Percentiles rank a stretch among this genome's conserved stretches.
phyloP scores from a whole-genome alignment of 2,888 invertebrate species.

The Stramonita haemastoma region DNA sequence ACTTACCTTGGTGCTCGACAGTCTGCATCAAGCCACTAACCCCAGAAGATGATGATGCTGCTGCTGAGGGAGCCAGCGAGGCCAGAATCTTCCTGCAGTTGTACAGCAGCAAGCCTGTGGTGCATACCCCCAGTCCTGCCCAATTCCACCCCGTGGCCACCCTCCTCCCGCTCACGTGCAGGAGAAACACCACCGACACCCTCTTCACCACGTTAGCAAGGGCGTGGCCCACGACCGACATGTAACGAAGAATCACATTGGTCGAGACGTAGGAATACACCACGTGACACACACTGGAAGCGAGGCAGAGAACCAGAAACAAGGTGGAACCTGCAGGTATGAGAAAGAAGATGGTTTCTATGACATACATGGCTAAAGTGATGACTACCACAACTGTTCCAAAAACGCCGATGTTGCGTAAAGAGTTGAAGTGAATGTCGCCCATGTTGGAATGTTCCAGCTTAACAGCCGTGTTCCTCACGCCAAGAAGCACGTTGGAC shows the following conservation, averaged over 20 bases:
- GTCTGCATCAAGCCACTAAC: background rate
- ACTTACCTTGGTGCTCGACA: background rate
- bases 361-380: background rate
- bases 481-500: conserved; percentile 55
- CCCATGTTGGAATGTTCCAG: conserved; percentile 28
- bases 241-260: conserved; percentile 47
- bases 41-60: background rate
- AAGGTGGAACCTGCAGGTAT: background rate
- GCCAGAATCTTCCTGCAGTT: background rate
- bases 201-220: conserved; percentile 56
- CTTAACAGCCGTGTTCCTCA: conserved; percentile 54
- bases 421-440: conserved; percentile 43
- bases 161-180: conserved; percentile 51
- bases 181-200: conserved; percentile 52
- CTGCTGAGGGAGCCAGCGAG: background rate
- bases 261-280: conserved; percentile 56
- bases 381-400: conserved; percentile 35
- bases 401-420: conserved; percentile 20
- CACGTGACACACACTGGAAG: conserved; percentile 54
- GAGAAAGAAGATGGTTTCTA: background rate
- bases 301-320: conserved; percentile 24
- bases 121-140: conserved; percentile 46
- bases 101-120: conserved; percentile 43
- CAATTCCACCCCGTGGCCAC: conserved; percentile 43
- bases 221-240: conserved; percentile 57